These are phyloP conservation scores for Argopecten irradians DNA, from an alignment of 1,140 invertebrate species.

Conservation along the genomic window DNA sequence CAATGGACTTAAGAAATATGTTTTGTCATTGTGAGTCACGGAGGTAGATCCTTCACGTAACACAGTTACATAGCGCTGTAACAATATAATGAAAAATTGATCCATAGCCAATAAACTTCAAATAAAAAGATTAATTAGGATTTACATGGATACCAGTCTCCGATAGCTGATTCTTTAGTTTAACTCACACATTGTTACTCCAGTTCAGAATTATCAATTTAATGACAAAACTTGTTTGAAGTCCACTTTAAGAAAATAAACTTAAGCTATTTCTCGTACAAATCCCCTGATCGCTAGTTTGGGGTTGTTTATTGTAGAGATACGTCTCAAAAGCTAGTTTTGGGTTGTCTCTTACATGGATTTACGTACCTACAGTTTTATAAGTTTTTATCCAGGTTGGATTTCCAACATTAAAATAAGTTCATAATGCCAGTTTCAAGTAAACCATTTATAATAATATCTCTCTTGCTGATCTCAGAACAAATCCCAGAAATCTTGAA, in stretches of 20 bases:
- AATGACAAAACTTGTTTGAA: neutral
- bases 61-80: neutral
- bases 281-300: neutral
- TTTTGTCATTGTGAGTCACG: neutral
- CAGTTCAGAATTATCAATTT: neutral
- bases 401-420: neutral
- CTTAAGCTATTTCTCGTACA: neutral
- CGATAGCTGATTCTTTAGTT: neutral
- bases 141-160: neutral
- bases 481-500: conserved; percentile 1
- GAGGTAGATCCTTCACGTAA: neutral
- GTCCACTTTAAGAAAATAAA: neutral
- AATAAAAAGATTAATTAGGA: neutral
- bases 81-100: neutral
- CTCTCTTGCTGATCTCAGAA: neutral
- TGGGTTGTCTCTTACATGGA: neutral
- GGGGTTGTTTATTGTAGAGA: neutral
- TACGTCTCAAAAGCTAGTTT: neutral
- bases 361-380: neutral
- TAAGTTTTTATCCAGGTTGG: neutral
- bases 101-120: neutral
- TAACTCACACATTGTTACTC: neutral
- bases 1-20: too few relatives aligned
- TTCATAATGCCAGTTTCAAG: neutral
- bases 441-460: conserved; percentile 19